Conservation (phyloP, 2,797 vertebrate genomes). For the Brachymystax lenok region DNA sequence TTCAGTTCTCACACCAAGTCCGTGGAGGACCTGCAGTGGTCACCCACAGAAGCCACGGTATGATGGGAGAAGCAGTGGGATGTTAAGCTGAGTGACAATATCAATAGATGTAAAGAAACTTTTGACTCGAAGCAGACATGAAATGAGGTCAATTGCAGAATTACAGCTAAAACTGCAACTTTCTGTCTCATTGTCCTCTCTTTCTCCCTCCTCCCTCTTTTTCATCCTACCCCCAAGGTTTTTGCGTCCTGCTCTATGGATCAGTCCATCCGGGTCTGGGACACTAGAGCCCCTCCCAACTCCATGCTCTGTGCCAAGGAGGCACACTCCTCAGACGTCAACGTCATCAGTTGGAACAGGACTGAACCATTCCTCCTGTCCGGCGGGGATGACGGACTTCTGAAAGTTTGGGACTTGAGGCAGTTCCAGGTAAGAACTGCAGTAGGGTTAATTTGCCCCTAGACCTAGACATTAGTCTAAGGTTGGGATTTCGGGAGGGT, state of each 20-base stretch:
- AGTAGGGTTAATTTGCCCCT: neutral
- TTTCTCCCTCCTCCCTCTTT: neutral
- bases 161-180: neutral
- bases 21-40: slow-evolving; percentile 95
- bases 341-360: slow-evolving; percentile 90
- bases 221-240: slow-evolving; percentile 69
- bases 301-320: slow-evolving; percentile 85
- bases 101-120: neutral
- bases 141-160: neutral
- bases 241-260: slow-evolving; percentile 91
- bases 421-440: slow-evolving; percentile 83
- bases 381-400: slow-evolving; percentile 86
- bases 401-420: slow-evolving; percentile 91
- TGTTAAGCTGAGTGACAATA: neutral
- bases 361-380: slow-evolving; percentile 89
- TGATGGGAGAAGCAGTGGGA: slow-evolving; percentile 31
- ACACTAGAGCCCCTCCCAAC: slow-evolving; percentile 84
- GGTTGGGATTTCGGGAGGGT: neutral
- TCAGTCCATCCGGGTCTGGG: slow-evolving; percentile 89
- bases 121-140: neutral
- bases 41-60: slow-evolving; percentile 89
- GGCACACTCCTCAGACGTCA: slow-evolving; percentile 85
- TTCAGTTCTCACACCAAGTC: slow-evolving; percentile 87
- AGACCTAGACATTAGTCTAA: neutral
- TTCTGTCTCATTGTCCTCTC: neutral